phyloP scores from a whole-genome alignment of 2,888 invertebrate species.

The Acanthosoma haemorrhoidale region DNA sequence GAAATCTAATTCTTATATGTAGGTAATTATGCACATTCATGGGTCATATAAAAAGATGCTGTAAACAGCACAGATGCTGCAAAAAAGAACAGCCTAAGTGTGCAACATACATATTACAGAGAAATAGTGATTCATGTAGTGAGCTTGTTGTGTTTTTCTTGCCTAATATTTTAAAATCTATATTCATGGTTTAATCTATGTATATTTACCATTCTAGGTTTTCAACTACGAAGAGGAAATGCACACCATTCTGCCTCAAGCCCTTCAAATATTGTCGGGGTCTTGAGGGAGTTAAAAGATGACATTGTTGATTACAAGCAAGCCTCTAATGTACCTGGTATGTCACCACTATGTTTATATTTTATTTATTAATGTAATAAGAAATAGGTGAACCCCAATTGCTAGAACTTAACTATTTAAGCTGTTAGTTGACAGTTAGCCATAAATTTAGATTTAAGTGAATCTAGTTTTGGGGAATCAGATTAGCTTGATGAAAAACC shows the following conservation, averaged over 20 bases:
- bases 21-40: no score
- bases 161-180: no score
- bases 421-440: no score
- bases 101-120: neutral
- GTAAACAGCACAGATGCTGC: neutral
- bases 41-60: neutral
- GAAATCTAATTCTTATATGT: neutral
- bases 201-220: no score
- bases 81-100: neutral
- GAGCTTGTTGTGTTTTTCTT: neutral
- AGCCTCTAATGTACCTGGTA: neutral
- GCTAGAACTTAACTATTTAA: no score
- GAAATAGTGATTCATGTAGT: neutral
- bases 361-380: no score
- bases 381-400: no score
- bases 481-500: no score
- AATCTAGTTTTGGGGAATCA: no score
- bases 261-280: conserved; percentile 33
- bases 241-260: neutral
- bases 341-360: no score
- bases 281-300: conserved; percentile 34
- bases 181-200: no score
- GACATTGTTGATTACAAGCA: conserved; percentile 27
- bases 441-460: no score
- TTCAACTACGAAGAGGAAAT: neutral